Base-by-base conservation (phyloP, 2,888 invertebrate genomes). In the Athalia cordata region DNA sequence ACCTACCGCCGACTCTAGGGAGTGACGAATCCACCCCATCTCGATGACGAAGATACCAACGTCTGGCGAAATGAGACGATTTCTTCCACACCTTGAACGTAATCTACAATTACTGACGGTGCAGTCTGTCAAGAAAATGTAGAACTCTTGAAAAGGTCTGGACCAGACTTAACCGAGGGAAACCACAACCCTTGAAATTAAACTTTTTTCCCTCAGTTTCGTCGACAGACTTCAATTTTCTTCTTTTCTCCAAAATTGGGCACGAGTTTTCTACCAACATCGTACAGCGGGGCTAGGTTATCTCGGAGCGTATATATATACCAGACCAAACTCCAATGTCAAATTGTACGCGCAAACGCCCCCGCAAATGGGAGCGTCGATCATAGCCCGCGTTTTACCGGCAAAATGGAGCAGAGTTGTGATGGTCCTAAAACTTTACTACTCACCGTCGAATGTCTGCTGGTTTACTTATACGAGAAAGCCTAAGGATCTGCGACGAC, bases 1-100 rank as follows among this genome's bases (percentile, higher is more conserved):
- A 13, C 45, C 29, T 2, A 29, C 29, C 29, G 9, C 57, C 47
- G 59, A 49, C 72, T 72, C 59, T 57, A 45, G 47, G 59, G 72
- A 72, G 72, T 72, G 72, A 72, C 72, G 72, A 72, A 72, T 72
- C 59, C 47, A 8, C 47, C 72, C 72, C 57, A 47, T 72, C 59
- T 72, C 47, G 52, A 15, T 59, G 59, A 72, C 47, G 59, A 13
- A 59, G 72, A 52, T 59, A 59, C 67, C 7, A 59, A 47, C 59
- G 57, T 72, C 59, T 59, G 45, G 59, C 13, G 57, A 59, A 47
- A 5, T 29, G 55, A 9, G 55, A 43, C n/a, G 9, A 45, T 47
- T 57, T 72, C 47, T 13, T 9, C 5, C 47, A 47, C 43, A 45
- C 59, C 45, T 13, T 8, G 13, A 47, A 45, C 70, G 45, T 64